phyloP scores from a whole-genome alignment of 2,797 vertebrate species.

The Dallia pectoralis region DNA sequence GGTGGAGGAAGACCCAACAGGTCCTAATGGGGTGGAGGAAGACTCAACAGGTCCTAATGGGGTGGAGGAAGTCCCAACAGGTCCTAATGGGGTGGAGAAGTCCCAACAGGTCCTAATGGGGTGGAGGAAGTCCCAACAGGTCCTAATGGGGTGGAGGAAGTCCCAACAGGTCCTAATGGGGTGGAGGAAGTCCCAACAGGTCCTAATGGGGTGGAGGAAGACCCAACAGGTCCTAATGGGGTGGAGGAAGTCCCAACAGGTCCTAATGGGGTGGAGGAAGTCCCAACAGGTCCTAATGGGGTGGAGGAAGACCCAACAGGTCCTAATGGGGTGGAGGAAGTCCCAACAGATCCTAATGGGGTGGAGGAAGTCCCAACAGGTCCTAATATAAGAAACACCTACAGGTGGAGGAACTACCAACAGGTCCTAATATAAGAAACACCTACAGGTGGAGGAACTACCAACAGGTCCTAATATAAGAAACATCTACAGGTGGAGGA shows the following conservation, averaged over 20 bases:
- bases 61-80: slow-evolving; percentile 34
- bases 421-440: too few species aligned
- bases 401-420: slow-evolving; percentile 27
- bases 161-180: slow-evolving; percentile 56
- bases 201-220: slow-evolving; percentile 40
- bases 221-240: slow-evolving; percentile 56
- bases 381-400: too few species aligned
- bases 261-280: slow-evolving; percentile 40
- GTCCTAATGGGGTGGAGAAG: slow-evolving; percentile 41
- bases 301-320: slow-evolving; percentile 34
- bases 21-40: slow-evolving; percentile 42
- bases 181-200: slow-evolving; percentile 35
- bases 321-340: slow-evolving; percentile 40
- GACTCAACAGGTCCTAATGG: slow-evolving; percentile 55
- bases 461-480: slow-evolving; percentile 61
- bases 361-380: slow-evolving; percentile 35
- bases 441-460: not conserved
- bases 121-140: slow-evolving; percentile 35
- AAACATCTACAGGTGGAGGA: not conserved
- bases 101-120: slow-evolving; percentile 56
- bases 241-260: slow-evolving; percentile 35
- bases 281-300: slow-evolving; percentile 56
- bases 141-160: slow-evolving; percentile 40
- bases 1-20: slow-evolving; percentile 34
- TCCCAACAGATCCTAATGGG: slow-evolving; percentile 56